Evolutionary conservation across 2,797 vertebrate species (phyloP).

Genomic region (Nothura maculosa): DNA sequence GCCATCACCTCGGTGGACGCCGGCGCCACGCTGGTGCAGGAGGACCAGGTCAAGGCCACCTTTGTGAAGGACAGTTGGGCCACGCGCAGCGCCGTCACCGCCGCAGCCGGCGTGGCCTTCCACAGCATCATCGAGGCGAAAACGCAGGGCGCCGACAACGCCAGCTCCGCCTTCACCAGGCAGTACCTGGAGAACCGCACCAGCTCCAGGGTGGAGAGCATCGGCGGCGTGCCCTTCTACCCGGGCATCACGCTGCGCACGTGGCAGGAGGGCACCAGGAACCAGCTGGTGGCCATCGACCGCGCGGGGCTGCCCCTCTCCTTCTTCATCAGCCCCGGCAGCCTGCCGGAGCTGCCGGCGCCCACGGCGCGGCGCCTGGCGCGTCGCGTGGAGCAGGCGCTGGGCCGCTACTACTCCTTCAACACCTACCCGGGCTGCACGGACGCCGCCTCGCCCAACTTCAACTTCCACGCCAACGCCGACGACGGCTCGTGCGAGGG

Average conservation of each 20-base stretch:
- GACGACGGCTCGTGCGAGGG: conserved; percentile 89
- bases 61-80: conserved; percentile 81
- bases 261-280: conserved; percentile 89
- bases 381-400: conserved; percentile 77
- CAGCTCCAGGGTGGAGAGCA: conserved; percentile 86
- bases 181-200: conserved; percentile 87
- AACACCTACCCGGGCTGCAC: conserved; percentile 91
- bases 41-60: conserved; percentile 87
- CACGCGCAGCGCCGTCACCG: conserved; percentile 67
- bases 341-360: conserved; percentile 85
- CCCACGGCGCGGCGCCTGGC: conserved; percentile 85
- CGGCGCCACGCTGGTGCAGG: conserved; percentile 87
- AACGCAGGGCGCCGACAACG: neutral
- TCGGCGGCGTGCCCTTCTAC: conserved; percentile 87
- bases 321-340: conserved; percentile 83
- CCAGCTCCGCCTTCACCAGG: conserved; percentile 66
- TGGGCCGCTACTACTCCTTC: conserved; percentile 86
- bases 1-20: conserved; percentile 88
- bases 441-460: conserved; percentile 83
- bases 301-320: conserved; percentile 85
- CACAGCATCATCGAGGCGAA: conserved; percentile 80
- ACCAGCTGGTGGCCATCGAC: conserved; percentile 92
- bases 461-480: conserved; percentile 91
- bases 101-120: conserved; percentile 83
- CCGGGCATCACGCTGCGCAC: conserved; percentile 91